Evolutionary conservation across 2,888 invertebrate species (phyloP), one percentile per base, ranked within the genome.

Genomic region (Agrilus cyanescens): DNA sequence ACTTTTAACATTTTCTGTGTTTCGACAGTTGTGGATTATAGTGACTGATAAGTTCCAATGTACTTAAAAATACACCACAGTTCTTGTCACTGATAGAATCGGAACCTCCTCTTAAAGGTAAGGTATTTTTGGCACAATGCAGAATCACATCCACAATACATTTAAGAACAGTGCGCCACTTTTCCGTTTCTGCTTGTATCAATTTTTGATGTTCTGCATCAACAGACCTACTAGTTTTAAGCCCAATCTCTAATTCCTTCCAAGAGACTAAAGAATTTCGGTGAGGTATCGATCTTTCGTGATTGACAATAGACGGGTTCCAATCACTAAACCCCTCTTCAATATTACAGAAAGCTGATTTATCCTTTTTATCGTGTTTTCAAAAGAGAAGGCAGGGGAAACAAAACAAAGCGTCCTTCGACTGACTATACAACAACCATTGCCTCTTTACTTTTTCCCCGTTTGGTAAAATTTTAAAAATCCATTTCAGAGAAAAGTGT

Each of bases 31-130:
- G 32, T n/a, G 13, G 4, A 39, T 32, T 32, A 12, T 39, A 39
- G 31, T 32, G 14, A 32, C 39, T 32, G 18, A 40, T 40, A 16
- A 40, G 13, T 33, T 40, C 34, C n/a, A 40, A 16, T 12, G 40
- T 40, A 32, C 34, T 40, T 13, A 40, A 14, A 40, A 38, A 40
- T 4, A 40, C 25, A 18, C 40, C 34, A 18, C 20, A 32, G 34
- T 33, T 34, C 3, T 18, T 32, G 12, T 32, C 34, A 20, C 16
- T 29, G 10, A 41, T 41, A 4, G 35, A 29, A 15, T 41, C 18
- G 15, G 36, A 41, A 36, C 8, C 13, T 13, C 37, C 42, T 32
- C 42, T 30, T 32, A 42, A 32, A 37, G 32, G 31, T 16, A 42
- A 37, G 32, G 37, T 42, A 12, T 37, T 42, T 4, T 14, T 18